Percentiles rank a stretch among this genome's conserved stretches.
These are phyloP conservation scores for Craseonycteris thonglongyai DNA, from an alignment of 2,113 vertebrate species.

Conservation along the genomic window DNA sequence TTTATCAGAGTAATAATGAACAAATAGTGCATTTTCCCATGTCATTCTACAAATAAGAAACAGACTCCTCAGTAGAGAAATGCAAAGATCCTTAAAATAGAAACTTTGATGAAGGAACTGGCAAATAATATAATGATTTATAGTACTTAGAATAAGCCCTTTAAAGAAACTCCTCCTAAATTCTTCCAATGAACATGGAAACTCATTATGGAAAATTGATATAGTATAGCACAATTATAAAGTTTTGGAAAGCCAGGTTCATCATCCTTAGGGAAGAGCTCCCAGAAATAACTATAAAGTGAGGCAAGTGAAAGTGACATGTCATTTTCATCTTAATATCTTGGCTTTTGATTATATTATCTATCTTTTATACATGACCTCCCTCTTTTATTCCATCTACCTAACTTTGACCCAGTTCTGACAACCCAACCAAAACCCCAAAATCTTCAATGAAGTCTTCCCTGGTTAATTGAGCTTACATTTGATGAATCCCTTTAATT, in stretches of 20 bases:
- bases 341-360: background rate
- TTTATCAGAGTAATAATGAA: background rate
- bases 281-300: background rate
- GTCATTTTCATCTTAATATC: background rate
- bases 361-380: background rate
- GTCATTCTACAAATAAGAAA: constrained; percentile 11
- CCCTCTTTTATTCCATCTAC: background rate
- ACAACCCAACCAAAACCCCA: background rate
- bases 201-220: background rate
- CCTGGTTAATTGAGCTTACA: background rate
- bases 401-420: background rate
- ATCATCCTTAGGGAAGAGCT: background rate
- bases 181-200: background rate
- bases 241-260: background rate
- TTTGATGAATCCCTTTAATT: background rate
- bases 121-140: background rate
- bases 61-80: background rate
- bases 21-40: background rate
- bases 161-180: background rate
- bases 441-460: background rate
- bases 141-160: background rate
- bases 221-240: background rate
- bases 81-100: constrained; percentile 12
- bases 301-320: background rate
- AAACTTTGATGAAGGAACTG: constrained; percentile 16